These are phyloP conservation scores for Piezodorus guildinii DNA, from an alignment of 1,140 invertebrate species.

Conservation along the genomic window DNA sequence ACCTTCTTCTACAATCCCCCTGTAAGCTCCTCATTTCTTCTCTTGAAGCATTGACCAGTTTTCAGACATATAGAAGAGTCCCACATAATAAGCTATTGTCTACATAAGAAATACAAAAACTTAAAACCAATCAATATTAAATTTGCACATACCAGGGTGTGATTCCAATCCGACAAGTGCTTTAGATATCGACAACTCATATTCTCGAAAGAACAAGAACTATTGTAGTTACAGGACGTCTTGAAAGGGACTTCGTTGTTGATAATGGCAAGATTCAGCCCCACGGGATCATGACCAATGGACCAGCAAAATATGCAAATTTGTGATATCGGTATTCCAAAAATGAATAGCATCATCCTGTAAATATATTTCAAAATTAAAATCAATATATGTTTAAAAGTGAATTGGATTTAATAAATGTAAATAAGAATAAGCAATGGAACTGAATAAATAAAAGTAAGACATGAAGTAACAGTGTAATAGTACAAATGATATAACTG, in stretches of 20 bases:
- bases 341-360: conserved; percentile 82
- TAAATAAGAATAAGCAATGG: no score
- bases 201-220: conserved; percentile 47
- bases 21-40: no score
- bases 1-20: no score
- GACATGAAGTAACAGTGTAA: no score
- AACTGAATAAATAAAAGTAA: no score
- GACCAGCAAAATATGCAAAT: conserved; percentile 68
- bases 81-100: no score
- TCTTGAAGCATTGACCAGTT: no score
- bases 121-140: neutral
- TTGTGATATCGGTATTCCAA: conserved; percentile 56
- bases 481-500: no score
- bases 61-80: no score
- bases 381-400: no score
- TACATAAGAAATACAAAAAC: no score
- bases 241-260: conserved; percentile 61
- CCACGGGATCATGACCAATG: conserved; percentile 79
- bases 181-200: conserved; percentile 67
- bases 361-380: conserved; percentile 23
- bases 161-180: conserved; percentile 36
- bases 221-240: conserved; percentile 12
- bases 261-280: conserved; percentile 72
- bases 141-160: conserved; percentile 11
- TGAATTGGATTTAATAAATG: no score